Conservation (phyloP, 1,140 invertebrate genomes). For the Rhagoletis pomonella region DNA sequence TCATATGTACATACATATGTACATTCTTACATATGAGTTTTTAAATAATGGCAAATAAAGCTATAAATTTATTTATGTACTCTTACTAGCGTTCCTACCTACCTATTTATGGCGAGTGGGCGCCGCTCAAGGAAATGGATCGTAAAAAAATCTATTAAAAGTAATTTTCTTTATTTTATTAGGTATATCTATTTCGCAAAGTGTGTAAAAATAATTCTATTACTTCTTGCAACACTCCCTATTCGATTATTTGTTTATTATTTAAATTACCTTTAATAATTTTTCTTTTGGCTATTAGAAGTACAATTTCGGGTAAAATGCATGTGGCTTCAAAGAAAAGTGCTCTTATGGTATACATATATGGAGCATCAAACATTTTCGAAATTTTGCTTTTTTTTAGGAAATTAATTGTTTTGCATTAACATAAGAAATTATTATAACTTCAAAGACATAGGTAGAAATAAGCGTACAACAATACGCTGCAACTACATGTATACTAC, state of each 20-base stretch:
- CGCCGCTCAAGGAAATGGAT: conserved; percentile 13
- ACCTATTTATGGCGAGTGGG: conserved; percentile 35
- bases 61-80: conserved; percentile 12
- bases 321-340: no score
- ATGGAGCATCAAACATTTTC: no score
- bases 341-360: no score
- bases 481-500: no score
- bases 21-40: not conserved
- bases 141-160: conserved; percentile 28
- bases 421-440: no score
- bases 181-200: not conserved
- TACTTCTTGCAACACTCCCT: not conserved
- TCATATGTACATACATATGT: not conserved
- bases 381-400: no score
- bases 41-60: conserved; percentile 30
- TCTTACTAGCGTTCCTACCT: not conserved
- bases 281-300: not conserved
- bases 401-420: no score
- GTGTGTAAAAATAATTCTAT: not conserved
- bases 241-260: not conserved
- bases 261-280: not conserved
- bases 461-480: no score
- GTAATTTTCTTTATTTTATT: conserved; percentile 7
- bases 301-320: no score
- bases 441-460: no score